phyloP scores from a whole-genome alignment of 92 coral and sea anemone species.

The Umimayanthus chanpuru region DNA sequence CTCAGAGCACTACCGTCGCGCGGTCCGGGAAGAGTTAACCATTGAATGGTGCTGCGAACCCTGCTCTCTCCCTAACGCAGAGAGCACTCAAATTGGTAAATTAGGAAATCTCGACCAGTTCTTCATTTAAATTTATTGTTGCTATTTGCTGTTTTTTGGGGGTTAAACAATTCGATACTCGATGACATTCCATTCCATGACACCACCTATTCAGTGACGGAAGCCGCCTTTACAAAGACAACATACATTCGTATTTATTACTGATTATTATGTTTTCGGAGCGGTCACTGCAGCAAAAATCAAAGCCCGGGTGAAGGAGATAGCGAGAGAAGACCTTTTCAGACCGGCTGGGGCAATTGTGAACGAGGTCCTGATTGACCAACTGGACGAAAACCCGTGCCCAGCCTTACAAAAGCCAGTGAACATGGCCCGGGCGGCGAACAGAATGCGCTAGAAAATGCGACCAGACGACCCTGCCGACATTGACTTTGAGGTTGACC shows the following conservation, averaged over 20 bases:
- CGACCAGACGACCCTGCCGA: slow-evolving; percentile 32
- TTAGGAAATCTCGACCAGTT: not conserved
- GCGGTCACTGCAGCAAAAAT: too few relatives aligned
- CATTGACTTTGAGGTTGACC: slow-evolving; percentile 24
- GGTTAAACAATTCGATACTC: too few relatives aligned
- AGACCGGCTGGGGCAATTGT: not conserved
- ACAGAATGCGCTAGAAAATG: slow-evolving; percentile 14
- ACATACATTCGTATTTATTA: not conserved
- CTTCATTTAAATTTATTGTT: too few relatives aligned
- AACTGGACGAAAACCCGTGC: not conserved
- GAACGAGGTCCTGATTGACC: slow-evolving; percentile 5
- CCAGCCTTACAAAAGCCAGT: slow-evolving; percentile 22
- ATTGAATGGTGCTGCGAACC: not conserved
- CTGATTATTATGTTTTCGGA: not conserved
- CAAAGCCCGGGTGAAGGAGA: not conserved
- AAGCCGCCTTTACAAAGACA: too few relatives aligned
- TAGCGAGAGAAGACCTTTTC: not conserved
- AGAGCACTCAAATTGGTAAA: not conserved
- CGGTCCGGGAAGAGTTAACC: not conserved
- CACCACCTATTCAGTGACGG: too few relatives aligned
- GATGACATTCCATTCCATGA: too few relatives aligned
- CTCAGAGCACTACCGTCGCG: not conserved
- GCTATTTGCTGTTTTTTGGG: too few relatives aligned
- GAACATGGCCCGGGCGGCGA: slow-evolving; percentile 37
- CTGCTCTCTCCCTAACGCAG: not conserved